Evolutionary conservation across 2,797 vertebrate genomes (phyloP), one percentile per base, ranked within the genome.

Genomic region (Poecilia gillii): DNA sequence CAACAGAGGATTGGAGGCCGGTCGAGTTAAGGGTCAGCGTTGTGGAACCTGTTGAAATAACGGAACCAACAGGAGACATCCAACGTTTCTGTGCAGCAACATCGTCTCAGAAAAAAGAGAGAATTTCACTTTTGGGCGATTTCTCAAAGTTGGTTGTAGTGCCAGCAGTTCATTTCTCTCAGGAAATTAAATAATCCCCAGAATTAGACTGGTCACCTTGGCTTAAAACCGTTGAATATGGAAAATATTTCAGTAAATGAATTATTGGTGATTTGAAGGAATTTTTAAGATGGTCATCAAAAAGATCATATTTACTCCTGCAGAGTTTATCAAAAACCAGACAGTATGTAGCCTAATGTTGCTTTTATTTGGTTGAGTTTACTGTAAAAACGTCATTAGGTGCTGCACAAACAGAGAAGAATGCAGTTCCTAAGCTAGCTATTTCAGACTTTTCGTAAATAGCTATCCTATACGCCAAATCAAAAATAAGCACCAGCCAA

Each of bases 21-120:
- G 79, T 83, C 78, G 79, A 82, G 81, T 81, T 81, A 75, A 82
- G 71, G 75, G 73, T 70, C 59, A 45, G 76, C 41, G 75, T 73
- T 6, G 77, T 78, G 78, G 77, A 86, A 79, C 72, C 43, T 76
- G 70, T 78, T 72, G 74, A 81, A 36, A 53, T 28, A 31, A n/a
- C n/a, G 57, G 45, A 81, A 72, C 59, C 76, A 81, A n/a, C 62
- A 73, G 39, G 31, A 62, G 81, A 78, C 74, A n/a, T 78, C 25
- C 71, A 23, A 36, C 80, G 33, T 66, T 64, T 46, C 70, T 46
- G 49, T 68, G 45, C 57, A 75, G 51, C 76, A 66, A 16, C 12
- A 36, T 46, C 59, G 25, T 9, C 20, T 75, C 12, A 23, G 13
- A 72, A 36, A 39, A 46, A 31, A 46, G 64, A 77, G 6, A 70